These are phyloP conservation scores for Euura lappo DNA, from an alignment of 1,140 invertebrate species.

Conservation along the genomic window DNA sequence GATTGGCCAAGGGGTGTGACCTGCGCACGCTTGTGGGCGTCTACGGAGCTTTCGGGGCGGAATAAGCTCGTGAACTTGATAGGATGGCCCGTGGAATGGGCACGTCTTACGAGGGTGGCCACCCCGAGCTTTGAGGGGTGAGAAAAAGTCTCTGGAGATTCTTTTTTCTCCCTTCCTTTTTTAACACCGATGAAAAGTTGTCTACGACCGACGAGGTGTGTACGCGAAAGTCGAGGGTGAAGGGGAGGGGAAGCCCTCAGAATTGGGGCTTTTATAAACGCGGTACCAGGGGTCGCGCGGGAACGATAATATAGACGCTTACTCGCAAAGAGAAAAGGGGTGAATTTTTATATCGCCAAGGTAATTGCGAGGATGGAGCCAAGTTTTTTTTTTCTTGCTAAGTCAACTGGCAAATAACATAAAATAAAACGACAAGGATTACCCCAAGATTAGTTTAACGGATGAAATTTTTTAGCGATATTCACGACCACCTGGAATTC, in stretches of 20 bases:
- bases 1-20: constrained; percentile 57
- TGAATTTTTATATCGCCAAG: not conserved
- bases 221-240: too few species aligned
- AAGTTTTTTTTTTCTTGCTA: too few species aligned
- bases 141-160: constrained; percentile 11
- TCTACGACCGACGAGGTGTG: not conserved
- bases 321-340: not conserved
- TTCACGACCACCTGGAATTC: too few species aligned
- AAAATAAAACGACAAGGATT: too few species aligned
- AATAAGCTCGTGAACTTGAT: constrained; percentile 49
- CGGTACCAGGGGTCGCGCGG: not conserved
- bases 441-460: too few species aligned
- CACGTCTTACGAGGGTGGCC: constrained; percentile 50
- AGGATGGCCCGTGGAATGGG: constrained; percentile 46
- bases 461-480: too few species aligned
- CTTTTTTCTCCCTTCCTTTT: not conserved
- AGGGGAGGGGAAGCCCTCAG: not conserved
- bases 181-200: constrained; percentile 8
- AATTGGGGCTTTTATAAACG: not conserved
- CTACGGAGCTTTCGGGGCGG: constrained; percentile 47
- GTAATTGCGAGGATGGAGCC: not conserved
- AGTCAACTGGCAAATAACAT: too few species aligned
- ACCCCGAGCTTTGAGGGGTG: constrained; percentile 13
- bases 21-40: constrained; percentile 57
- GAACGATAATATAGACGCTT: too few species aligned